Percentiles rank a stretch among this genome's conserved stretches.
phyloP scores from a whole-genome alignment of 2,113 vertebrate species.

The Otocyon megalotis region DNA sequence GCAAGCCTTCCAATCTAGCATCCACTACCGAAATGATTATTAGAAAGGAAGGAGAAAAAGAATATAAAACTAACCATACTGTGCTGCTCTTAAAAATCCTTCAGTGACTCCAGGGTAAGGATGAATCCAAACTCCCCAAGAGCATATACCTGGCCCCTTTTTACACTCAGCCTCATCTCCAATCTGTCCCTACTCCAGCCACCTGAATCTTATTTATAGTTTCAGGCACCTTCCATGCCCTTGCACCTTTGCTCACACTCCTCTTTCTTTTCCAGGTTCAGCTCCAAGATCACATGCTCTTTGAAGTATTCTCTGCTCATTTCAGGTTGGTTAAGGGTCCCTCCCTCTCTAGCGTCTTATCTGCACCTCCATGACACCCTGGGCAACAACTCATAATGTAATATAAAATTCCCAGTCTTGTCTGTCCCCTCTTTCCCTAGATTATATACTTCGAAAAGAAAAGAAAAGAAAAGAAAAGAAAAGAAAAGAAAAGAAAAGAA shows the following conservation, averaged over 20 bases:
- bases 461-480: neutral
- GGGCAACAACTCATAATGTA: neutral
- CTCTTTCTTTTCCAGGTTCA: constrained; percentile 23
- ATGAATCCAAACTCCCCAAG: constrained; percentile 29
- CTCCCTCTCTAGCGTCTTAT: neutral
- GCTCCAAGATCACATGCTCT: constrained; percentile 41
- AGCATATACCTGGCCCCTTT: neutral
- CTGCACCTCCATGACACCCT: neutral
- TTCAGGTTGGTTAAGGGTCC: neutral
- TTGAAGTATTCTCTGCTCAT: constrained; percentile 19
- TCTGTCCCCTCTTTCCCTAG: neutral
- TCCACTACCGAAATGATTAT: constrained; percentile 38
- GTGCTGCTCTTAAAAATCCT: constrained; percentile 34
- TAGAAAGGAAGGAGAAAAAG: neutral
- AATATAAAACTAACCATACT: neutral
- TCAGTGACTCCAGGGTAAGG: neutral
- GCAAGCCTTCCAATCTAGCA: constrained; percentile 47
- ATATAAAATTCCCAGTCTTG: neutral
- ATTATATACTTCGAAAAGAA: neutral
- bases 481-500: too few relatives aligned
- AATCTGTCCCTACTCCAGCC: neutral
- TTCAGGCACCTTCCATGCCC: neutral
- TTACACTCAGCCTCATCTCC: neutral
- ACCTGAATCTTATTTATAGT: neutral
- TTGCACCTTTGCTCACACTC: neutral